A percentile compares a stretch with the other conserved stretches of the same genome.
Conservation (phyloP, 2,797 vertebrate species). For the Microtus californicus region DNA sequence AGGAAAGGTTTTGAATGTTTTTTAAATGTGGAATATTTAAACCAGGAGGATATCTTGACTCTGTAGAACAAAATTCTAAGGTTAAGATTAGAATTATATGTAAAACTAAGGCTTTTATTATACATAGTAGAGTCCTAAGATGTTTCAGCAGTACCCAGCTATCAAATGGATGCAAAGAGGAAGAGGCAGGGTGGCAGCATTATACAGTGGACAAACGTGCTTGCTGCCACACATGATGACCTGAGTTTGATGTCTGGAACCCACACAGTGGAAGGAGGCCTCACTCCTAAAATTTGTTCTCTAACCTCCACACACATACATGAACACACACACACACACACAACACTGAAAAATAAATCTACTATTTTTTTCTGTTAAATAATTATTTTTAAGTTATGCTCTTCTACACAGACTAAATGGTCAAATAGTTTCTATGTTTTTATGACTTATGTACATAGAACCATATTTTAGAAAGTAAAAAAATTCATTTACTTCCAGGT, state of each 20-base stretch:
- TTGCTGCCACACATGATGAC: background rate
- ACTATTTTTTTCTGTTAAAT: background rate
- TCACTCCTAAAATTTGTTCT: background rate
- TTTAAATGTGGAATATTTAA: constrained; percentile 15
- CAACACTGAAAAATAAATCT: too few relatives aligned
- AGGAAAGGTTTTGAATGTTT: constrained; percentile 25
- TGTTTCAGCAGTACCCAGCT: constrained; percentile 5
- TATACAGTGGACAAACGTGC: background rate
- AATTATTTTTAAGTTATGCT: constrained; percentile 26
- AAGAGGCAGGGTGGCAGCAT: background rate
- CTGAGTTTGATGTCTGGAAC: background rate
- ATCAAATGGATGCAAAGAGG: background rate
- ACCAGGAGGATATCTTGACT: background rate
- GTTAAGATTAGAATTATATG: constrained; percentile 14
- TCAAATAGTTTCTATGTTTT: constrained; percentile 56
- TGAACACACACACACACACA: background rate
- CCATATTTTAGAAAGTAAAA: constrained; percentile 43
- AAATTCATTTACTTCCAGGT: background rate
- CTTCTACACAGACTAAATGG: background rate
- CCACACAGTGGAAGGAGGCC: background rate
- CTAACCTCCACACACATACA: background rate
- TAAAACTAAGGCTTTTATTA: constrained; percentile 23
- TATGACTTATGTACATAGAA: constrained; percentile 19
- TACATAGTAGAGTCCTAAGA: background rate
- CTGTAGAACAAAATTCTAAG: constrained; percentile 43